Percentiles rank a stretch among this genome's conserved stretches.
phyloP scores from a whole-genome alignment of 64 coral and sea anemone genomes.

The Montipora foliosa region DNA sequence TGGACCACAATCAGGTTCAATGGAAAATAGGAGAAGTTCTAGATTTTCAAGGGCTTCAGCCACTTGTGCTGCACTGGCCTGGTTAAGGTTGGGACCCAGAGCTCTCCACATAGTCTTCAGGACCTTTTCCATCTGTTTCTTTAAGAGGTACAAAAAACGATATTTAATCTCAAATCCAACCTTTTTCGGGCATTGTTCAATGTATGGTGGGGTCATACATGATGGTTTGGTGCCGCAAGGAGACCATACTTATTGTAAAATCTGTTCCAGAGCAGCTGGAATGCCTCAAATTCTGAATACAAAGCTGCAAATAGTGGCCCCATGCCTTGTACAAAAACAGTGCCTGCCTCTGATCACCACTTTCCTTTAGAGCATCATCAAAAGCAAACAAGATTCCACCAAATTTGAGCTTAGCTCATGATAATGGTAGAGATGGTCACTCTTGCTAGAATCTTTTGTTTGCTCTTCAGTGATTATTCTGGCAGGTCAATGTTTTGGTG shows the following conservation, averaged over 20 bases:
- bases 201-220: no score
- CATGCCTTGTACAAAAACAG: no score
- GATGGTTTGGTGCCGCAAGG: background rate
- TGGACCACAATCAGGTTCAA: slow-evolving; percentile 27
- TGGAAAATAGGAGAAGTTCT: background rate
- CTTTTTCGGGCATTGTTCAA: no score
- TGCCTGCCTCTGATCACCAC: no score
- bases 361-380: no score
- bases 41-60: slow-evolving; percentile 21
- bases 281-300: slow-evolving; percentile 31
- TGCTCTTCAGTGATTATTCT: background rate
- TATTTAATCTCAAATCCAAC: no score
- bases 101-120: no score
- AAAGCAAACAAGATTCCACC: no score
- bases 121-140: no score
- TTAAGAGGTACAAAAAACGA: no score
- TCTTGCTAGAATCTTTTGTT: background rate
- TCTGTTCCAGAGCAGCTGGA: slow-evolving; percentile 49
- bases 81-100: background rate
- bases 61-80: background rate
- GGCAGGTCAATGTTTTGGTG: background rate
- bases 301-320: slow-evolving; percentile 5
- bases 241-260: slow-evolving; percentile 69
- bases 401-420: slow-evolving; percentile 52
- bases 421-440: slow-evolving; percentile 55